phyloP scores from a whole-genome alignment of 23 tunicate species.

The Ascidia mentula region DNA sequence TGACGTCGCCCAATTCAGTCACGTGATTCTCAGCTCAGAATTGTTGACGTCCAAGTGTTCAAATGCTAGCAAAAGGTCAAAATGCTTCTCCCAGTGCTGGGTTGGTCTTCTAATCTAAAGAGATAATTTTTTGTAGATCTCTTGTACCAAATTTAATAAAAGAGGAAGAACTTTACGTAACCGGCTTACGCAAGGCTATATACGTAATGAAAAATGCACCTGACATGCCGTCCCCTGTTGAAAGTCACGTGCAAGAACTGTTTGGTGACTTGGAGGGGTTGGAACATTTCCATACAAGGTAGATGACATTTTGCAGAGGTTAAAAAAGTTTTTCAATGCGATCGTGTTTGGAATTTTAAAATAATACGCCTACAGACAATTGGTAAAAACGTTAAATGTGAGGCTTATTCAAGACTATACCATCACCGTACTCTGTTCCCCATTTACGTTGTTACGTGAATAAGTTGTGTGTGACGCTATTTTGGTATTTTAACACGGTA shows the following conservation, averaged over 20 bases:
- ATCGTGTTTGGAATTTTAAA: no score
- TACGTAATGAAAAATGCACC: constrained; percentile 22
- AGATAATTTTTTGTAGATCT: neutral
- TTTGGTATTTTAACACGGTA: no score
- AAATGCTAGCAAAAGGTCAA: neutral
- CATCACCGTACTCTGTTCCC: no score
- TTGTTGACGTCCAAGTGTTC: neutral
- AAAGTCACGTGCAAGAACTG: constrained; percentile 19
- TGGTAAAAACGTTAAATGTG: no score
- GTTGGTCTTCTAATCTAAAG: neutral
- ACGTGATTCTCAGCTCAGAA: neutral
- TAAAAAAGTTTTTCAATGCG: no score
- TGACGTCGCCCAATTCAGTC: neutral
- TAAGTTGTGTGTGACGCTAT: no score
- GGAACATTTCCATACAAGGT: constrained; percentile 50
- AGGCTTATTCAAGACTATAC: no score
- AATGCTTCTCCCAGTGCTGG: neutral
- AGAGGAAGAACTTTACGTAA: constrained; percentile 33
- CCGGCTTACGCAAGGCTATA: constrained; percentile 16
- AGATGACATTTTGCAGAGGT: no score
- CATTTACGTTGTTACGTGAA: no score
- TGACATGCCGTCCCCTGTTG: constrained; percentile 29
- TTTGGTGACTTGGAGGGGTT: constrained; percentile 55
- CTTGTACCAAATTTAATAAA: constrained; percentile 22
- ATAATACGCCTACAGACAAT: no score